Evolutionary conservation across 2,113 vertebrate genomes (phyloP), one percentile per base, ranked within the genome.

Genomic region (Panthera uncia): DNA sequence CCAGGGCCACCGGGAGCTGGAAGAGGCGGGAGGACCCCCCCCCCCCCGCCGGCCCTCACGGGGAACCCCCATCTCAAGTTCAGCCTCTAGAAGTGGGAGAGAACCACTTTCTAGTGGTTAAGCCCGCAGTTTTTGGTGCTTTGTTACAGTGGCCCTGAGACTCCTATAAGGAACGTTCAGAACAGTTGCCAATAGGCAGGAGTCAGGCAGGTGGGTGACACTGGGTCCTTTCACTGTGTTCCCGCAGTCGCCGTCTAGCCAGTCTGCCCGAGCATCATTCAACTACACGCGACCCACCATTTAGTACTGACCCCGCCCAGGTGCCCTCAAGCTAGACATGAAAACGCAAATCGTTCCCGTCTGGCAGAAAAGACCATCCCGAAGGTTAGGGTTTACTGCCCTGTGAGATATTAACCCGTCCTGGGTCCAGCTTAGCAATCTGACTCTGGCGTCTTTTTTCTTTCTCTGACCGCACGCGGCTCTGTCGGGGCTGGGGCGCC

Each of bases 21-120:
- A 80, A 0, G 33, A 25, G 33, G 2, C 11, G 13, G 57, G 74
- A 19, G 57, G 74, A 29, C 8, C 45, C 45, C 45, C 45, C 7
- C 7, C 0, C 45, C 41, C 38, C 36, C 8, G 16, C 52, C 19
- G 0, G 10, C 23, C 45, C 2, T 13, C 27, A 4, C 9, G 1
- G 10, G 33, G 25, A 66, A 41, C 4, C 0, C 1, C 14, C 14
- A 18, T 8, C 76, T 16, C 5, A 4, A 7, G 13, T 57, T 57
- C 13, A 38, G 21, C 36, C 38, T 38, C 61, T 4, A 4, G 76
- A 78, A 29, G 5, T 1, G 16, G n/a, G n/a, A 1, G 12, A n/a
- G 31, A 2, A 45, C 31, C 38, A 1, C 19, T 18, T 36, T 27
- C 10, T 38, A 38, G 21, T 63, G 29, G 33, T 76, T 18, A 2